These are phyloP conservation scores for Danio jaintianensis DNA, from an alignment of 2,797 vertebrate species.

Conservation along the genomic window DNA sequence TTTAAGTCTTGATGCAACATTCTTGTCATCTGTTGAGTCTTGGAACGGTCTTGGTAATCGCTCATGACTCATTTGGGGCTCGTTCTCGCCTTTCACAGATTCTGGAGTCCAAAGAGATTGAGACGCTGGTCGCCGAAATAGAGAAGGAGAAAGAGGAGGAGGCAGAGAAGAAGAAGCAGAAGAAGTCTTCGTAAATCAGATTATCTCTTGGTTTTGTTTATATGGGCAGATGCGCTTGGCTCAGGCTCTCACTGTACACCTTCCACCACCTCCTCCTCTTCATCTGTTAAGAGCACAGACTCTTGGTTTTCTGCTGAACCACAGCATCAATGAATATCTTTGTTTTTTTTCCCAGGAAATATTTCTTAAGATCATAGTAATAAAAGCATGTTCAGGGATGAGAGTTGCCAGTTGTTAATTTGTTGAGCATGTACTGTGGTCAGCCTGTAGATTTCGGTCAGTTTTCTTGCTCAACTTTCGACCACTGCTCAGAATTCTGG, in stretches of 20 bases:
- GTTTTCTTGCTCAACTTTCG: neutral
- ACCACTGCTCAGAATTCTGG: conserved; percentile 31
- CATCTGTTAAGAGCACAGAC: conserved; percentile 27
- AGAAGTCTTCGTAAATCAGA: conserved; percentile 76
- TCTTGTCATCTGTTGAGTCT: neutral
- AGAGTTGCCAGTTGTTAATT: neutral
- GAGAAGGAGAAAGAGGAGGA: conserved; percentile 87
- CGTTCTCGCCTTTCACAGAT: conserved; percentile 70
- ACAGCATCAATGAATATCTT: neutral
- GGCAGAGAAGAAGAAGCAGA: conserved; percentile 87
- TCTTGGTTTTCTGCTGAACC: conserved; percentile 32
- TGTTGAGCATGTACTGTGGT: neutral
- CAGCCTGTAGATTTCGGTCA: neutral
- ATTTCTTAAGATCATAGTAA: neutral
- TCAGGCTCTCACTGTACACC: conserved; percentile 28
- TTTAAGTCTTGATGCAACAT: neutral
- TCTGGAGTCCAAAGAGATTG: conserved; percentile 86
- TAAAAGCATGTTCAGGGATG: conserved; percentile 19
- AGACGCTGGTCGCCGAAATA: conserved; percentile 84
- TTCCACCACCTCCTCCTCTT: neutral
- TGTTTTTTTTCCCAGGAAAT: conserved; percentile 5
- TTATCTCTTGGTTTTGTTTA: conserved; percentile 40
- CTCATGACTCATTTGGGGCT: neutral
- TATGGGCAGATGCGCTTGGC: conserved; percentile 55
- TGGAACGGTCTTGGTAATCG: neutral